Percentiles rank a stretch among this genome's conserved stretches.
phyloP scores from a whole-genome alignment of 2,797 vertebrate genomes.

The Glossophaga mutica region DNA sequence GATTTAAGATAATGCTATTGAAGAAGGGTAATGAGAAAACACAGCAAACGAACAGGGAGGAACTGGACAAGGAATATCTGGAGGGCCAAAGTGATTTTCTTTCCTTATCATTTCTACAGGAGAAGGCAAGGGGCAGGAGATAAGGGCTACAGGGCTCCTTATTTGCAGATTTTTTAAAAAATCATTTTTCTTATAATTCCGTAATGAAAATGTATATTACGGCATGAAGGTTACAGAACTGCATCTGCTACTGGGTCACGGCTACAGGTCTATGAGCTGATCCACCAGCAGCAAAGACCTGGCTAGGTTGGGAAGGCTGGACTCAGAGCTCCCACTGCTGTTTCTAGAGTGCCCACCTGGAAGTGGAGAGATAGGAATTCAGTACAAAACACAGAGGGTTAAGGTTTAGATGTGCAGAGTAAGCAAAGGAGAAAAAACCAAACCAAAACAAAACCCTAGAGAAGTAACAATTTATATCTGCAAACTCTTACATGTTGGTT shows the following conservation, averaged over 20 bases:
- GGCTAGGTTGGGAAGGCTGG: slow-evolving; percentile 99
- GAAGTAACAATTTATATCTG: slow-evolving; percentile 67
- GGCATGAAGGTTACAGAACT: slow-evolving; percentile 86
- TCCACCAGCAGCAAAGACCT: slow-evolving; percentile 99
- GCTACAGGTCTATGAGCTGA: slow-evolving; percentile 99
- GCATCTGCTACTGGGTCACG: slow-evolving; percentile 84
- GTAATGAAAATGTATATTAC: slow-evolving; percentile 81
- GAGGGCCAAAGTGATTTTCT: slow-evolving; percentile 67
- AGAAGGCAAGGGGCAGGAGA: slow-evolving; percentile 75
- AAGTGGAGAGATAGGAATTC: slow-evolving; percentile 92
- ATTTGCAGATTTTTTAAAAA: slow-evolving; percentile 76
- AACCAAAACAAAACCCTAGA: slow-evolving; percentile 78
- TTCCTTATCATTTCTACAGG: slow-evolving; percentile 75
- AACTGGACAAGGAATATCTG: slow-evolving; percentile 69
- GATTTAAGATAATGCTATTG: slow-evolving; percentile 60
- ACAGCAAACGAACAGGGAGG: slow-evolving; percentile 52
- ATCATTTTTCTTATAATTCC: slow-evolving; percentile 79
- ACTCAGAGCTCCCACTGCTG: slow-evolving; percentile 99
- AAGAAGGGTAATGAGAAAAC: slow-evolving; percentile 65
- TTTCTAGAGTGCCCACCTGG: slow-evolving; percentile 99
- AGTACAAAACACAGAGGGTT: slow-evolving; percentile 81
- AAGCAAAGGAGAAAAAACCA: slow-evolving; percentile 77
- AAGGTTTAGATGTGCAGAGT: slow-evolving; percentile 80
- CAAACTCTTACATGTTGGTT: slow-evolving; percentile 51
- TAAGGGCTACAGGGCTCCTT: slow-evolving; percentile 78